A percentile compares a stretch with the other conserved stretches of the same genome.
Evolutionary conservation across 2,797 vertebrate species (phyloP).

Genomic region (Mus spretus): DNA sequence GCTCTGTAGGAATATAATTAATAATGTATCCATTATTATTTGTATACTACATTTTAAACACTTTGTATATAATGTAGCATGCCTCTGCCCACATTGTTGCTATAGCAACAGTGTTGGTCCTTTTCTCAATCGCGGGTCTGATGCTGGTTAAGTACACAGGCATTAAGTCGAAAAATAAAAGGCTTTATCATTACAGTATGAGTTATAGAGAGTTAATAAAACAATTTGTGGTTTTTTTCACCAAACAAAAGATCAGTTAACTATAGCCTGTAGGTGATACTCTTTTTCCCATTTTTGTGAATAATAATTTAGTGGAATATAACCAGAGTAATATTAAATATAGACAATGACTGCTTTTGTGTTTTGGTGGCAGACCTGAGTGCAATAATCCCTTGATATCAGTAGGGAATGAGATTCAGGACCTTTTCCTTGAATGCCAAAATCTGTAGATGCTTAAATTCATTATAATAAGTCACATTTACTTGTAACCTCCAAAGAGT

Average conservation of each 20-base stretch:
- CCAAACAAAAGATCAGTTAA: background rate
- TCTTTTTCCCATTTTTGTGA: background rate
- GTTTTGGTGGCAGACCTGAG: background rate
- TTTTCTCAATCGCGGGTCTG: background rate
- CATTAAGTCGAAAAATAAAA: background rate
- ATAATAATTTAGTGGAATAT: background rate
- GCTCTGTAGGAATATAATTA: background rate
- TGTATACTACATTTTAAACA: background rate
- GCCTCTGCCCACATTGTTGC: background rate
- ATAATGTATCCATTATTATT: background rate
- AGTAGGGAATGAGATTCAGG: background rate
- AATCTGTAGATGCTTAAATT: background rate
- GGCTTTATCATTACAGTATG: background rate
- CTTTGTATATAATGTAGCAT: background rate
- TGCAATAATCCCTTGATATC: background rate
- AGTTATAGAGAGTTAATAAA: background rate
- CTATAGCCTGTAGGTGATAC: background rate
- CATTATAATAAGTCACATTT: background rate
- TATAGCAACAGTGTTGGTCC: background rate
- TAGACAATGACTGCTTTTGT: background rate
- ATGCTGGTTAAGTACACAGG: background rate
- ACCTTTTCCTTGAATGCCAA: background rate
- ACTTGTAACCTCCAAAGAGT: background rate
- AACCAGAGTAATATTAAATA: background rate
- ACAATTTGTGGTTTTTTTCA: background rate